Evolutionary conservation across 2,888 invertebrate species (phyloP).

Genomic region (Isoperla grammatica): DNA sequence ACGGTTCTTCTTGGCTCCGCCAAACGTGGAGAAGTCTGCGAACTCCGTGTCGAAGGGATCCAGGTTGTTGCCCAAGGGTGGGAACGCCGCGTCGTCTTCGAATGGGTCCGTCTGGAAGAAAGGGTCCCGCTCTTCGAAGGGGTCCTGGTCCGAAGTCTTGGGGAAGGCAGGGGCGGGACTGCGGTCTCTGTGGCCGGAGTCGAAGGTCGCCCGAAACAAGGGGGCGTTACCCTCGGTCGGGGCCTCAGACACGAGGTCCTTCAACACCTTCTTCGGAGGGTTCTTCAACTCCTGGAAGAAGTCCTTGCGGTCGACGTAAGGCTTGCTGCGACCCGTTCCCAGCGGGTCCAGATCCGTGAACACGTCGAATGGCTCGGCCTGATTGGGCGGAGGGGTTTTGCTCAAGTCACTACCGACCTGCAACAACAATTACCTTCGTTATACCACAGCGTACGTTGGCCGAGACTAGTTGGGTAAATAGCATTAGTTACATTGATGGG

Average conservation of each 20-base stretch:
- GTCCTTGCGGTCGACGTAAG: conserved; percentile 92
- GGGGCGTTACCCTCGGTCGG: conserved; percentile 34
- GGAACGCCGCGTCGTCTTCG: conserved; percentile 49
- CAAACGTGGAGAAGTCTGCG: conserved; percentile 38
- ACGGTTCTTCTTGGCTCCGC: conserved; percentile 25
- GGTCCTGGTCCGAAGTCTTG: conserved; percentile 42
- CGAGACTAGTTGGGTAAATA: too few relatives aligned
- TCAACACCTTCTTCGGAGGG: conserved; percentile 87
- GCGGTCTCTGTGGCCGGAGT: conserved; percentile 23
- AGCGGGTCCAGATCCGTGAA: conserved; percentile 92
- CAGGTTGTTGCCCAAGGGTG: conserved; percentile 38
- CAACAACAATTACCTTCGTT: neutral
- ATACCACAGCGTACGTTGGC: too few relatives aligned
- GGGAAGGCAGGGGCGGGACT: neutral
- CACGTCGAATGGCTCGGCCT: conserved; percentile 58
- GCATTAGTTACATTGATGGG: too few relatives aligned
- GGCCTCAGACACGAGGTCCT: conserved; percentile 61
- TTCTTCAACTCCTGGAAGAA: conserved; percentile 95
- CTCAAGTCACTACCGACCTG: conserved; percentile 17
- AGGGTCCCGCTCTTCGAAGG: conserved; percentile 64
- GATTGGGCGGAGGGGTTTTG: conserved; percentile 19
- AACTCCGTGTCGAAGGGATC: conserved; percentile 58
- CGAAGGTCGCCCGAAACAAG: conserved; percentile 39
- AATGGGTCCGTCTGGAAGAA: conserved; percentile 67
- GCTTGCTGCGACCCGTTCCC: conserved; percentile 85